phyloP scores from a whole-genome alignment of 2,888 invertebrate species.

The Caprella mutica region DNA sequence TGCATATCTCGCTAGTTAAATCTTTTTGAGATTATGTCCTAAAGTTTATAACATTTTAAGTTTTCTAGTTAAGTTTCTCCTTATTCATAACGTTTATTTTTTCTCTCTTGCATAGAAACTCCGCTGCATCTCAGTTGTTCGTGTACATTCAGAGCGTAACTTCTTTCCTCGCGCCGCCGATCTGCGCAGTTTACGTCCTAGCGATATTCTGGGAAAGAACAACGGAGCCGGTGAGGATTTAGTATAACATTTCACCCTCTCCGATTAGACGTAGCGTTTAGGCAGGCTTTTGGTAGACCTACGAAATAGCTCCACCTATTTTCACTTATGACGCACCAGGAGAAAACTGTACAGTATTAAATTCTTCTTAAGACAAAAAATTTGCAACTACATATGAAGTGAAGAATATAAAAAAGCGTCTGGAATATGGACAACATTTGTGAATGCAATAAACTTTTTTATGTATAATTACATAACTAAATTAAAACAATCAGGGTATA shows the following conservation, averaged over 20 bases:
- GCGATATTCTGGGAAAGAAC: constrained; percentile 44
- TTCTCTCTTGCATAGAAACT: constrained; percentile 14
- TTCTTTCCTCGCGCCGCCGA: constrained; percentile 46
- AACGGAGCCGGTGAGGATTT: constrained; percentile 43
- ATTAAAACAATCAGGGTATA: not conserved
- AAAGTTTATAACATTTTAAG: no score
- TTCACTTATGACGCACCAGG: no score
- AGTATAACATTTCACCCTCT: no score
- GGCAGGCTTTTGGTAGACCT: constrained; percentile 49
- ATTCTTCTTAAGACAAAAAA: no score
- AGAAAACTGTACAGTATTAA: no score
- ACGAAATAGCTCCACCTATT: no score
- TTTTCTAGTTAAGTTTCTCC: no score
- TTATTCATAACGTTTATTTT: no score
- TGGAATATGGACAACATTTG: not conserved
- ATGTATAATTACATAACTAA: not conserved
- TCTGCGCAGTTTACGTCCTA: constrained; percentile 45
- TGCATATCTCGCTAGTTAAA: no score
- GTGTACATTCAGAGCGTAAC: constrained; percentile 48
- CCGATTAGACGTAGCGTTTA: no score
- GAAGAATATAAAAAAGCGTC: no score
- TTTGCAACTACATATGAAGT: not conserved
- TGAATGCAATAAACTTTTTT: not conserved
- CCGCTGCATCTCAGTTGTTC: constrained; percentile 41
- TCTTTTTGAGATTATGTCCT: no score